Evolutionary conservation across 2,888 invertebrate genomes (phyloP).

Genomic region (Eupithecia inturbata): DNA sequence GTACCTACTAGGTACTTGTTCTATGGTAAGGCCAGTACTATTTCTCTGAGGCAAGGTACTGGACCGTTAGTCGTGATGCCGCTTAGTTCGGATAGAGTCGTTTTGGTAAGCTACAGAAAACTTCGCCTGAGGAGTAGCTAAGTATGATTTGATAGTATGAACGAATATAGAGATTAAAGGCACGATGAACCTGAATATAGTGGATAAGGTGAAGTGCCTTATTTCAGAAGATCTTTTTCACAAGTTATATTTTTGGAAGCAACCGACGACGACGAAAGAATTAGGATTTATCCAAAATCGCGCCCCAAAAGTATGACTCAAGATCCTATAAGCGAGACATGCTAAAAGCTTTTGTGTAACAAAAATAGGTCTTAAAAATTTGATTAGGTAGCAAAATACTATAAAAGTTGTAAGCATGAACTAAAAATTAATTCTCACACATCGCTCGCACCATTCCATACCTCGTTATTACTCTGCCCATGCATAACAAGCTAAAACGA

Average conservation of each 20-base stretch:
- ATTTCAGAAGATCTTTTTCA: too few relatives aligned
- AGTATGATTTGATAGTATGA: conserved; percentile 4
- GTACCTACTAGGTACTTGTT: conserved; percentile 14
- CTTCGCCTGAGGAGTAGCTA: background rate
- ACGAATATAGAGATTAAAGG: background rate
- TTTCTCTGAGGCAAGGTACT: conserved; percentile 39
- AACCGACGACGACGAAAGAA: background rate
- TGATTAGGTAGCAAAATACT: background rate
- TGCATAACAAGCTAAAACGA: conserved; percentile 28
- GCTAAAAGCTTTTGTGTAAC: background rate
- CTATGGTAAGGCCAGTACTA: conserved; percentile 18
- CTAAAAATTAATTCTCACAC: background rate
- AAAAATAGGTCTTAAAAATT: too few relatives aligned
- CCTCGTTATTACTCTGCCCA: conserved; percentile 14
- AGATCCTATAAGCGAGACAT: background rate
- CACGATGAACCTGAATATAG: background rate
- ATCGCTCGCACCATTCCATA: background rate
- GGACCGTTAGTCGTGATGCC: conserved; percentile 51
- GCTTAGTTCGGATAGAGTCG: conserved; percentile 43
- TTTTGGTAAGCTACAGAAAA: background rate
- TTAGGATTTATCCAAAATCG: background rate
- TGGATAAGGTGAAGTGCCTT: background rate
- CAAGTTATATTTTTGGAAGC: background rate
- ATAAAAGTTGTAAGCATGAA: background rate
- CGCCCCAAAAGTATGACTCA: background rate